phyloP scores from a whole-genome alignment of 2,888 invertebrate species.

The Athalia rosae region DNA sequence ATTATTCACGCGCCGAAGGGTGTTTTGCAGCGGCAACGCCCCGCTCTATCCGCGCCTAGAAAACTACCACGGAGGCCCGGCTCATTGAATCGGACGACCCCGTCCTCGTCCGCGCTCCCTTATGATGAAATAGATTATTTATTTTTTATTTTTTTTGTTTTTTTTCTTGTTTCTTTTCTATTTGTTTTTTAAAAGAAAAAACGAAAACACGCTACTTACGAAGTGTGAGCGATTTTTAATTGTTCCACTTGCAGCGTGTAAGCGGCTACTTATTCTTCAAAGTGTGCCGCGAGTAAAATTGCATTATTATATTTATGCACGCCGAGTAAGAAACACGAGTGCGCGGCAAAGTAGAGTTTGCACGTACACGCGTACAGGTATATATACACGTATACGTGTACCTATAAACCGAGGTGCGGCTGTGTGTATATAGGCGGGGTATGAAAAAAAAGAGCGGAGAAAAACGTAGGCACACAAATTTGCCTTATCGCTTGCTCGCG shows the following conservation, averaged over 20 bases:
- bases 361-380: conserved; percentile 13
- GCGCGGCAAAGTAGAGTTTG: not conserved
- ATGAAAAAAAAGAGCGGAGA: conserved; percentile 30
- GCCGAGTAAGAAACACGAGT: not conserved
- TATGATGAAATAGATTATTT: not conserved
- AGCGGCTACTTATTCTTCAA: not conserved
- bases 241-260: not conserved
- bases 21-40: not conserved
- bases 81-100: conserved; percentile 34
- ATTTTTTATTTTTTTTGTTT: not conserved
- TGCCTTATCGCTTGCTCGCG: conserved; percentile 40
- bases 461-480: conserved; percentile 41
- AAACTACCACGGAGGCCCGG: not conserved
- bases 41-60: not conserved
- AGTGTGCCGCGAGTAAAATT: conserved; percentile 4
- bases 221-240: not conserved
- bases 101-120: not conserved
- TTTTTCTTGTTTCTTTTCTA: not conserved
- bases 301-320: conserved; percentile 36
- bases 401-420: not conserved
- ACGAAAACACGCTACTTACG: too few species aligned
- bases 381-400: too few species aligned
- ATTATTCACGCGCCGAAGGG: conserved; percentile 26
- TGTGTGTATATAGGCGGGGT: not conserved
- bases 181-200: too few species aligned